Base-by-base conservation (phyloP, 2,113 vertebrate genomes). In the Limanda limanda region DNA sequence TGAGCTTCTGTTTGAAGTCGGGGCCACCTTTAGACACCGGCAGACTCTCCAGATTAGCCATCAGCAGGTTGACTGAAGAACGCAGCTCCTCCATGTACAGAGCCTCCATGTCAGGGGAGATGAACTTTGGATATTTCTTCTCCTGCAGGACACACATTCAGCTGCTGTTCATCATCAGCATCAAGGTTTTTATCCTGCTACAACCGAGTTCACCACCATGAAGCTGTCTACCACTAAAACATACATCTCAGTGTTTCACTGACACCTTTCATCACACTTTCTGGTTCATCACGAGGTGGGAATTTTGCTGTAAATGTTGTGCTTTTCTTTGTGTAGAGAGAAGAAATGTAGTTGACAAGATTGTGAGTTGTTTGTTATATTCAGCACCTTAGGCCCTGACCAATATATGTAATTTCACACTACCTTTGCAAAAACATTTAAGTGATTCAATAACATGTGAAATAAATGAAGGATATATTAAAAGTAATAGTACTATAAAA, bases 31-130 rank as follows among this genome's bases (percentile, higher is more conserved):
- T 98, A 18, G 98, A 96, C 71, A 99, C 98, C 0, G 98, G 97
- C 70, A 98, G 96, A 87, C 97, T 98, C 93, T 99, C 97, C 92
- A 99, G 92, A 91, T 99, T 99, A 40, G 96, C 97, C 97, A 99
- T 98, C 24, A 99, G 93, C 75, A 98, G 93, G 93, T 97, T 98
- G 84, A 99, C 95, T 0, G 98, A 96, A 4, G 97, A 97, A 4
- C 96, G 92, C 77, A 99, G 68, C 92, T 99, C 97, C 92, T 99
- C 98, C 73, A 97, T 94, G 31, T 95, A 98, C 91, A 97, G 94
- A 23, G 15, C 91, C 87, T 97, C 98, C 97, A 98, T 99, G 89
- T 99, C 97, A 64, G 95, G 94, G 5, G 96, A 90, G 74, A 96
- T 47, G 15, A 99, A 96, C 90, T 88, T 93, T 0, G 96, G 97